phyloP scores from a whole-genome alignment of 1,140 invertebrate genomes.

The Chironomus striatipennis region DNA sequence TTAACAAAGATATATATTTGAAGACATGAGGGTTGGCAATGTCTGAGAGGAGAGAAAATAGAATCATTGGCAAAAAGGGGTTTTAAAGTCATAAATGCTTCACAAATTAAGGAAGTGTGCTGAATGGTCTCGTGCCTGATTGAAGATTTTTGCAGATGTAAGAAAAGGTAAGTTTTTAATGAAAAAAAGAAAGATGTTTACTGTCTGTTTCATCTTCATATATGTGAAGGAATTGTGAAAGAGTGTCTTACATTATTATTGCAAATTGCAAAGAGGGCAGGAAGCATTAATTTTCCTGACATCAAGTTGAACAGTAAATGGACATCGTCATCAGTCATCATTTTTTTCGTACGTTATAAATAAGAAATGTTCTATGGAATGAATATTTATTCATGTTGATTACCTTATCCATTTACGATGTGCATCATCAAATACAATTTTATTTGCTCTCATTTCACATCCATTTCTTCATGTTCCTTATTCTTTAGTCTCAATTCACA shows the following conservation, averaged over 20 bases:
- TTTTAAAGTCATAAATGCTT: constrained; percentile 2
- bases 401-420: constrained; percentile 22
- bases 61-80: neutral
- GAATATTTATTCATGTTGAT: constrained; percentile 21
- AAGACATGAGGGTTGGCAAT: too few species aligned
- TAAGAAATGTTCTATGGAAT: constrained; percentile 17
- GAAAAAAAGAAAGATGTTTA: too few species aligned
- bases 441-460: neutral
- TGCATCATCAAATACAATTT: neutral
- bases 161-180: too few species aligned
- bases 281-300: neutral
- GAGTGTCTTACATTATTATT: neutral
- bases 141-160: neutral
- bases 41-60: neutral
- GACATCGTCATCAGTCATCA: constrained; percentile 21
- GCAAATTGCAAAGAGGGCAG: neutral
- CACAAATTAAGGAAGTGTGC: constrained; percentile 22
- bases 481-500: neutral
- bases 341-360: neutral
- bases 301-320: neutral
- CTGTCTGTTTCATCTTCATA: too few species aligned
- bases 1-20: too few species aligned
- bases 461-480: too few species aligned
- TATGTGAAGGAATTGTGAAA: too few species aligned
- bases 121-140: neutral